These are phyloP conservation scores for Drosophila neocordata DNA, from an alignment of 1,140 invertebrate genomes.

Conservation along the genomic window DNA sequence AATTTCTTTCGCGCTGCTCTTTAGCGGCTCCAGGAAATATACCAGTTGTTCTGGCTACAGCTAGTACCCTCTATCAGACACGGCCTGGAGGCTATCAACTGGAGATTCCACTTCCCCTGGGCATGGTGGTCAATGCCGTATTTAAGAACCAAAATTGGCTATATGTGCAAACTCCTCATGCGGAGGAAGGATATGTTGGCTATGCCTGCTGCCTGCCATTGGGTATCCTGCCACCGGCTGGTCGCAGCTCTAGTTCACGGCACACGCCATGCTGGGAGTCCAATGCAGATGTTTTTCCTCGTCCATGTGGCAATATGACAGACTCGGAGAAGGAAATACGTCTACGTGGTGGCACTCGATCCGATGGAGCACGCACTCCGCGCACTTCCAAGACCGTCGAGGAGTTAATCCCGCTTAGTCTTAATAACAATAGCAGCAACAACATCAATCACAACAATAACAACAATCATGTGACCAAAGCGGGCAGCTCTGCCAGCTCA, in stretches of 20 bases:
- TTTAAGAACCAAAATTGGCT: conserved; percentile 93
- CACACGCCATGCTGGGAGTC: conserved; percentile 90
- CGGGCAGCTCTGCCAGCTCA: conserved; percentile 49
- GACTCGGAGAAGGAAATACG: conserved; percentile 88
- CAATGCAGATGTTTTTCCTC: conserved; percentile 90
- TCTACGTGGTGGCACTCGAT: conserved; percentile 84
- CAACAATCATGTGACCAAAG: conserved; percentile 32
- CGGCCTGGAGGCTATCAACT: conserved; percentile 87
- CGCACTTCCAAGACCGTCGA: conserved; percentile 77
- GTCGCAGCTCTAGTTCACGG: conserved; percentile 41
- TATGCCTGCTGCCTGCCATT: conserved; percentile 90
- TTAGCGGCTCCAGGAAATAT: conserved; percentile 88
- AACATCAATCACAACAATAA: conserved; percentile 43
- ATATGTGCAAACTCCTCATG: conserved; percentile 91
- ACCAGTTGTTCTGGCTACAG: conserved; percentile 90
- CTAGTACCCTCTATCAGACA: conserved; percentile 90
- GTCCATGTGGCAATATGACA: conserved; percentile 88
- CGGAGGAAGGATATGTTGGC: conserved; percentile 90
- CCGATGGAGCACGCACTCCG: conserved; percentile 84
- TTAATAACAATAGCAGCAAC: conserved; percentile 52
- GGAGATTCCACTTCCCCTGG: conserved; percentile 88
- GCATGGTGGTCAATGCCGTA: conserved; percentile 92
- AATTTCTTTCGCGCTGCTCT: conserved; percentile 86
- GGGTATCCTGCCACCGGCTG: conserved; percentile 85
- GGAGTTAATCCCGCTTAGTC: conserved; percentile 83